Conservation (phyloP, 2,797 vertebrate species). For the Gastrophryne carolinensis region DNA sequence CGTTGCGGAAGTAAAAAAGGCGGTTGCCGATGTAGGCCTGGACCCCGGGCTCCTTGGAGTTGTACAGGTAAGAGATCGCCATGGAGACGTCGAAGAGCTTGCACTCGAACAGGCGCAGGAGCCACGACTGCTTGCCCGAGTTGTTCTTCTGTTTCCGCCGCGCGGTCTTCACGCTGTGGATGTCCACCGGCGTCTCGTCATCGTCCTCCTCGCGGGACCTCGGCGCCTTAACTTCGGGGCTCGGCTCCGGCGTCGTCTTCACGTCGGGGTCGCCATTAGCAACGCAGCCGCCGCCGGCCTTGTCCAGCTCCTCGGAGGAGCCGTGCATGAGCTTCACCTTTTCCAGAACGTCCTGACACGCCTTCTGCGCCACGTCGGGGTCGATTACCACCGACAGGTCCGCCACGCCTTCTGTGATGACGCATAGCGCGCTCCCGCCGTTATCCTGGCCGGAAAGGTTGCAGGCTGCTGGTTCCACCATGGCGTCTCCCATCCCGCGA, state of each 20-base stretch:
- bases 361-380: conserved; percentile 83
- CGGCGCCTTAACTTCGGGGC: neutral
- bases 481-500: conserved; percentile 67
- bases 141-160: conserved; percentile 82
- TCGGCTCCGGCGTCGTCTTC: conserved; percentile 56
- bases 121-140: conserved; percentile 91
- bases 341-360: conserved; percentile 90
- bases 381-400: conserved; percentile 85
- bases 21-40: conserved; percentile 97
- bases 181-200: conserved; percentile 21
- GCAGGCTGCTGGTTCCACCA: conserved; percentile 41
- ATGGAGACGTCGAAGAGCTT: conserved; percentile 97
- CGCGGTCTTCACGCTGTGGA: conserved; percentile 67
- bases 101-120: conserved; percentile 92
- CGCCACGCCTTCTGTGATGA: conserved; percentile 82
- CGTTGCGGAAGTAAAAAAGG: conserved; percentile 88
- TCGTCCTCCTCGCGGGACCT: conserved; percentile 73
- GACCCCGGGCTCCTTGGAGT: conserved; percentile 94
- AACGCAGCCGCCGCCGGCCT: conserved; percentile 21
- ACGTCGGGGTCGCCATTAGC: conserved; percentile 58
- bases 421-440: conserved; percentile 69
- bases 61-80: conserved; percentile 97
- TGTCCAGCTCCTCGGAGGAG: neutral
- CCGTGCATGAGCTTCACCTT: conserved; percentile 79
- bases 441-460: conserved; percentile 51